phyloP scores from a whole-genome alignment of 2,797 vertebrate species.

The Tapirus indicus region DNA sequence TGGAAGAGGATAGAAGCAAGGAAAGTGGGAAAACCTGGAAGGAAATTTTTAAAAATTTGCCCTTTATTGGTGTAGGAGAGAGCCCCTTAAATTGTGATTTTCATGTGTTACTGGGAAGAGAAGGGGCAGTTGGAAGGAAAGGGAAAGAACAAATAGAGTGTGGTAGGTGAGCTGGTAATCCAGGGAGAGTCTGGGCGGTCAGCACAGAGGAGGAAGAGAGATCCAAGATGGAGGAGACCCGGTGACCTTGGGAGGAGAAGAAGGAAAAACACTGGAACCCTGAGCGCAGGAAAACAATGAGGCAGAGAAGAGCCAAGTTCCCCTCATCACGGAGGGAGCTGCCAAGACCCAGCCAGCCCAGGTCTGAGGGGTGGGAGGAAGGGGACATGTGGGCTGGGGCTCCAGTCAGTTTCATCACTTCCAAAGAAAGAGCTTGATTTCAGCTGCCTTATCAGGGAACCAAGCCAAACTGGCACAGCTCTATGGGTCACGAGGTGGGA shows the following conservation, averaged over 20 bases:
- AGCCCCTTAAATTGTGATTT: neutral
- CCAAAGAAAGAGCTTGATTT: neutral
- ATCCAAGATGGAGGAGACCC: neutral
- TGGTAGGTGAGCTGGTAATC: neutral
- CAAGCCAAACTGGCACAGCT: neutral
- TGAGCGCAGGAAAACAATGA: neutral
- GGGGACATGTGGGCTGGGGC: neutral
- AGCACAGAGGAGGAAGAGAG: neutral
- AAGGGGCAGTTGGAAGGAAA: neutral
- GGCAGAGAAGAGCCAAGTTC: neutral
- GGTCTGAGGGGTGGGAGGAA: neutral
- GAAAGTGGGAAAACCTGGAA: neutral
- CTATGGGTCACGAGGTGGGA: neutral
- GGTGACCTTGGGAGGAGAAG: neutral
- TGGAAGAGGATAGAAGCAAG: neutral
- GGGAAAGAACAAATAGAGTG: neutral
- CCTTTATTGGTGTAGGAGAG: neutral
- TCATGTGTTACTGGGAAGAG: neutral
- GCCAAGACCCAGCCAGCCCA: neutral
- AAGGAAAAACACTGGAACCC: neutral
- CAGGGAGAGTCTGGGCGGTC: neutral
- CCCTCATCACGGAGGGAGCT: neutral
- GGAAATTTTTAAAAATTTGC: neutral
- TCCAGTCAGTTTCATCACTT: neutral
- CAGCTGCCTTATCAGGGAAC: neutral